Conservation (phyloP, 2,797 vertebrate genomes). For the Dendrocincla tyrannina region DNA sequence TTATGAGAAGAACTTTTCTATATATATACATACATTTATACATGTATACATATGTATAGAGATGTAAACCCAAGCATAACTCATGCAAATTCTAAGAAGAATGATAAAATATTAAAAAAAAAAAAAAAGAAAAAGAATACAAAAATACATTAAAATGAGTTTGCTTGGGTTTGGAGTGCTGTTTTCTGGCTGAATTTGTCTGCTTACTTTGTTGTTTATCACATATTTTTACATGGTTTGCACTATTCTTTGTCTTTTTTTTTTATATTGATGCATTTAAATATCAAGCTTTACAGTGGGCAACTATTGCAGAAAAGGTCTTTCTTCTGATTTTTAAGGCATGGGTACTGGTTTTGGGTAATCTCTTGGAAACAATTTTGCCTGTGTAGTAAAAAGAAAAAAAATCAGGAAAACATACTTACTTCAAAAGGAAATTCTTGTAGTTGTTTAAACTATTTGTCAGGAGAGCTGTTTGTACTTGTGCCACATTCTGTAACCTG, state of each 20-base stretch:
- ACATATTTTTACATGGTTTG: not conserved
- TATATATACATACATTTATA: rapidly evolving
- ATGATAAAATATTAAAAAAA: not conserved
- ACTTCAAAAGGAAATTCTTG: not conserved
- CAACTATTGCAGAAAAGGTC: not conserved
- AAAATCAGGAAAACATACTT: not conserved
- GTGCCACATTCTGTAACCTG: not conserved
- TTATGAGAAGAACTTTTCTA: not conserved
- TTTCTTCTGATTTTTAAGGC: not conserved
- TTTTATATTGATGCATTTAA: not conserved
- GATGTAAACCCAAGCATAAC: not conserved
- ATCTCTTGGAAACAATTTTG: not conserved
- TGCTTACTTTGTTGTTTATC: not conserved
- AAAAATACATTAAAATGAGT: not conserved
- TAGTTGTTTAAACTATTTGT: not conserved
- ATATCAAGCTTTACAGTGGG: not conserved
- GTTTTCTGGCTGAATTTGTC: not conserved
- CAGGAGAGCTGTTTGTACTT: not conserved
- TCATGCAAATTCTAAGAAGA: not conserved
- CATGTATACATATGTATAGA: not conserved
- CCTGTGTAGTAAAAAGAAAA: not conserved
- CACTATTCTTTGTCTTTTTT: not conserved
- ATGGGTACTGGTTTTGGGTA: not conserved
- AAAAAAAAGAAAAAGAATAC: not conserved
- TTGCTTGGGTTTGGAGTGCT: not conserved